These are phyloP conservation scores for Platycheirus albimanus DNA, from an alignment of 2,888 invertebrate species.

Conservation along the genomic window DNA sequence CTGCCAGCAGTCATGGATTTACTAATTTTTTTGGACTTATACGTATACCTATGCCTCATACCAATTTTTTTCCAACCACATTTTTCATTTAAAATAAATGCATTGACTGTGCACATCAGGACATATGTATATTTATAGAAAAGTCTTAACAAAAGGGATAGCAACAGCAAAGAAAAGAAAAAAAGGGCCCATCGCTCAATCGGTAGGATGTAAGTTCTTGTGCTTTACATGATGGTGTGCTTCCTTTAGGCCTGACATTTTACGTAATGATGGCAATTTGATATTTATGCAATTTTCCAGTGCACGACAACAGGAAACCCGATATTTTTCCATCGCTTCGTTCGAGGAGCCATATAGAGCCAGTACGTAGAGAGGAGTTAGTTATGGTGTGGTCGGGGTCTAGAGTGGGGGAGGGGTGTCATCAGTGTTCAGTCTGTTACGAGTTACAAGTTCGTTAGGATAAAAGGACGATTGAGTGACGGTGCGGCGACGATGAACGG, in stretches of 20 bases:
- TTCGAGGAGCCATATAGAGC: slow-evolving; percentile 1
- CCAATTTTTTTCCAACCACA: not conserved
- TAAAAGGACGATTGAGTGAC: slow-evolving; percentile 66
- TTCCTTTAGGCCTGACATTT: slow-evolving; percentile 69
- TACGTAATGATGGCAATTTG: slow-evolving; percentile 73
- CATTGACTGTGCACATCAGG: slow-evolving; percentile 34
- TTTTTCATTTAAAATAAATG: slow-evolving; percentile 38
- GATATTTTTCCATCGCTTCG: slow-evolving; percentile 50
- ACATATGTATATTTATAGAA: no score
- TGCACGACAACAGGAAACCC: slow-evolving; percentile 68
- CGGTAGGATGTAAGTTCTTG: slow-evolving; percentile 63
- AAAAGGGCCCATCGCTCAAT: slow-evolving; percentile 42
- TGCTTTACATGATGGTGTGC: slow-evolving; percentile 66
- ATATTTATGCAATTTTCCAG: slow-evolving; percentile 72
- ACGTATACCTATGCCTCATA: slow-evolving; percentile 6
- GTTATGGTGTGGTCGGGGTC: not conserved
- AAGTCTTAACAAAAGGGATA: slow-evolving; percentile 1
- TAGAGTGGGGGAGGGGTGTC: not conserved
- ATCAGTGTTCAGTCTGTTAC: slow-evolving; percentile 30
- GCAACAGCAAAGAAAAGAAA: slow-evolving; percentile 5
- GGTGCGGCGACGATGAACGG: slow-evolving; percentile 56
- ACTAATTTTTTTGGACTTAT: slow-evolving; percentile 24
- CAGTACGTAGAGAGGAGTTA: not conserved
- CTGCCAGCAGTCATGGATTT: slow-evolving; percentile 34
- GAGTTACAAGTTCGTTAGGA: slow-evolving; percentile 50